Evolutionary conservation across 23 tunicate species (phyloP), one percentile per base, ranked within the genome.

Genomic region (Halocynthia roretzi): DNA sequence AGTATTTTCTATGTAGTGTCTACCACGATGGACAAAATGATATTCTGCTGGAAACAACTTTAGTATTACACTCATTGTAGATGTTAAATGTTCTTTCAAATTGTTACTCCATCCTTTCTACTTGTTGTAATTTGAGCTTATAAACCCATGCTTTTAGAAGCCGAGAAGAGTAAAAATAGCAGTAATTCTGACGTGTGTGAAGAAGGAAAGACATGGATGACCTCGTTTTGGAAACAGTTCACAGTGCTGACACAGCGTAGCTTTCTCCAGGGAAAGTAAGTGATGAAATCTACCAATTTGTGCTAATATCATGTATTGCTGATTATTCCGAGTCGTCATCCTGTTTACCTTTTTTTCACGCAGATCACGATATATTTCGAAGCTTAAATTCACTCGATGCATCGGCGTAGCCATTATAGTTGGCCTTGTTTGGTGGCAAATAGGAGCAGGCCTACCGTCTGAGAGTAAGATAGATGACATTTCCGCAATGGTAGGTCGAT

Each of bases 241-340:
- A 71, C 58, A 19, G 85, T 90, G 0, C 81, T 90, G 51, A 85
- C 97, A 7, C 62, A 71, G 44, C 86, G 97, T 15, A 90, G 97
- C 54, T 89, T 89, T 68, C 80, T 89, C 20, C 78, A 74, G 68
- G 95, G 95, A 83, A 88, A 83, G 95, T 88, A 50, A 79, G 95
- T 83, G 64, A 60, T 4, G 64, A 60, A n/a, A 17, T 4, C 17
- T 58, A n/a, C 5, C 71, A 21, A 11, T 21, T 21, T 17, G 71
- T 67, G 23, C 19, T 23, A n/a, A 11, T 67, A 23, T 18, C 23
- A n/a, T 67, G 18, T 1, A 15, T 19, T 15, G 11, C 23, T 67
- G 63, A 58, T 14, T 14, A 1, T n/a, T 67, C 2, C 40, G 22
- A 67, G 31, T 67, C 71, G 40, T 15, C 21, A 15, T 11, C 22